Conservation (phyloP, 1,140 invertebrate genomes). For the Polypedilum pembai region DNA sequence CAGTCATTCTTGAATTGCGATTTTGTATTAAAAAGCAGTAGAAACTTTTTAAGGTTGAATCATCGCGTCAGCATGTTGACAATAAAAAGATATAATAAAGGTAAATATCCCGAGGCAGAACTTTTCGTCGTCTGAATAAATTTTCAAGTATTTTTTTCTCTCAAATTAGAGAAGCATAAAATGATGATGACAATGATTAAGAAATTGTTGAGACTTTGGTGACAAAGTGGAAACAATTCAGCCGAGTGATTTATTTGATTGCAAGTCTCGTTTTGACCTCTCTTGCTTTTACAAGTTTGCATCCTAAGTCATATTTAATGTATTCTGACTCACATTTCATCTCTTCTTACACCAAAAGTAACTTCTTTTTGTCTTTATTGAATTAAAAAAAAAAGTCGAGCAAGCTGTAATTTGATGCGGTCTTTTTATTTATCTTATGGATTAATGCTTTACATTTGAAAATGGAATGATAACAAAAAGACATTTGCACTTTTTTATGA, state of each 20-base stretch:
- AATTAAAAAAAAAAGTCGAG: not conserved
- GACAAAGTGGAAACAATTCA: conserved; percentile 20
- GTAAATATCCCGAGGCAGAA: conserved; percentile 9
- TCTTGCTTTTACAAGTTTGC: not conserved
- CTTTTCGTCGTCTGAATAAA: not conserved
- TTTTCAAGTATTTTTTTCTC: not conserved
- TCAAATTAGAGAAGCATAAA: conserved; percentile 13
- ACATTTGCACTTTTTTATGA: conserved; percentile 3
- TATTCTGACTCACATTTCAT: conserved; percentile 26
- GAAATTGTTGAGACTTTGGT: not conserved
- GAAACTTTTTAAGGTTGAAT: not conserved
- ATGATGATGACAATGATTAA: not conserved
- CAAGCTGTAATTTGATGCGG: conserved; percentile 9
- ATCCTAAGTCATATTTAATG: not conserved
- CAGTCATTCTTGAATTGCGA: conserved; percentile 6
- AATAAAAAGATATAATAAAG: not conserved
- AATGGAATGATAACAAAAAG: conserved; percentile 2
- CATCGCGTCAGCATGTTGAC: conserved; percentile 1
- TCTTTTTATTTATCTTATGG: conserved; percentile 16
- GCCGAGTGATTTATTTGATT: conserved; percentile 15
- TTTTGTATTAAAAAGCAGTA: not conserved
- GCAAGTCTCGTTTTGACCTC: not conserved
- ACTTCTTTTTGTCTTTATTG: conserved; percentile 11
- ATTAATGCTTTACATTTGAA: conserved; percentile 9
- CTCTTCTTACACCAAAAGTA: not conserved